Percentiles rank a stretch among this genome's conserved stretches.
Conservation (phyloP, 2,888 invertebrate species). For the Conomelus anceps region DNA sequence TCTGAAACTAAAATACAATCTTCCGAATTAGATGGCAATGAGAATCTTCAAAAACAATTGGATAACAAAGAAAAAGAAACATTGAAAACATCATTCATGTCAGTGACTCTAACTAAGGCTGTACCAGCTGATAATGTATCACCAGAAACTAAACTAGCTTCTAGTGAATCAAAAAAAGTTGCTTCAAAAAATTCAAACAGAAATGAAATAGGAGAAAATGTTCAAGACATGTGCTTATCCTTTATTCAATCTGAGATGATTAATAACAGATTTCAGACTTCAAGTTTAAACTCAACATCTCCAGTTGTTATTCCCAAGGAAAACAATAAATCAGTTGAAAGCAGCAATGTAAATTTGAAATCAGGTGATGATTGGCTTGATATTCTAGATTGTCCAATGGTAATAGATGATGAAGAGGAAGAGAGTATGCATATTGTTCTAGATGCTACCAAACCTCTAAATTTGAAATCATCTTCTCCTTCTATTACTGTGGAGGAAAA, state of each 20-base stretch:
- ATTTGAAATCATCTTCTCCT: background rate
- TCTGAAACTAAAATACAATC: background rate
- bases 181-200: background rate
- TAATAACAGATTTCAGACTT: no score
- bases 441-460: background rate
- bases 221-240: no score
- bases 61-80: background rate
- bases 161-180: no score
- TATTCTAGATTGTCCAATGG: background rate
- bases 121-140: background rate
- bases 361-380: slow-evolving; percentile 1
- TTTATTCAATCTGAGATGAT: no score
- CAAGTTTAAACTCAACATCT: background rate
- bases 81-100: background rate
- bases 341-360: background rate
- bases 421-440: background rate
- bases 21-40: background rate
- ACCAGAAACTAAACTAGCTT: background rate
- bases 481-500: background rate
- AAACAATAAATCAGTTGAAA: background rate
- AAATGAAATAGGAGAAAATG: background rate
- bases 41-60: background rate
- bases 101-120: background rate
- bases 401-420: slow-evolving; percentile 11
- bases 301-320: background rate